Base-by-base conservation (phyloP, 2,113 vertebrate genomes). In the Sylvia atricapilla region DNA sequence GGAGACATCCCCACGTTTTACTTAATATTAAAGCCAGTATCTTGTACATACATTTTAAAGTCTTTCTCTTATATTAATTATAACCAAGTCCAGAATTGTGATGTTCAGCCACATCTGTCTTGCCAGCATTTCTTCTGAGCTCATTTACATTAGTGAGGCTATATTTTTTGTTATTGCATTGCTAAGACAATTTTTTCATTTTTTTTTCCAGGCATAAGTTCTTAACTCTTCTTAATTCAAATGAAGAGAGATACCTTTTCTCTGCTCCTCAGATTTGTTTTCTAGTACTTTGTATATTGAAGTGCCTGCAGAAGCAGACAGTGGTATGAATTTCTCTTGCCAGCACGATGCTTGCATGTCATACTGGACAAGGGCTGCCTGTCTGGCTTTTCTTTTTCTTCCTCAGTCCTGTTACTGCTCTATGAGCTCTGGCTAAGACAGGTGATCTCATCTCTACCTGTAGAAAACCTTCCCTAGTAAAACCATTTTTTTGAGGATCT, bases 141-240 rank as follows among this genome's bases (percentile, higher is more conserved):
- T 85, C 23, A 31, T 90, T 53, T 76, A n/a, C 46, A 62, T 89
- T 18, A 43, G 14, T 37, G 37, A 1, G 2, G 11, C 59, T 95
- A 31, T 68, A 67, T 90, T 90, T 83, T 76, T 92, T 94, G 46
- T 81, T 89, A 44, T 3, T 89, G 23, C 30, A 59, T 72, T 81
- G 52, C 66, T 41, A 79, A 76, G 37, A 27, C 28, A 49, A 12
- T 43, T 60, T 80, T 44, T 44, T 35, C 7, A 1, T 43, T 76
- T 47, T 50, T 72, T 49, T 73, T 7, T 2, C 20, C 18, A 59
- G 55, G 20, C 25, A 7, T 23, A 69, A 85, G 46, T 79, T 87
- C 15, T 12, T 62, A 70, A 47, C 3, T n/a, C n/a, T n/a, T n/a
- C n/a, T n/a, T n/a, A n/a, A 5, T 89, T 81, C 37, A 78, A 30